phyloP scores from a whole-genome alignment of 2,888 invertebrate species.

The Calephelis perditalis region DNA sequence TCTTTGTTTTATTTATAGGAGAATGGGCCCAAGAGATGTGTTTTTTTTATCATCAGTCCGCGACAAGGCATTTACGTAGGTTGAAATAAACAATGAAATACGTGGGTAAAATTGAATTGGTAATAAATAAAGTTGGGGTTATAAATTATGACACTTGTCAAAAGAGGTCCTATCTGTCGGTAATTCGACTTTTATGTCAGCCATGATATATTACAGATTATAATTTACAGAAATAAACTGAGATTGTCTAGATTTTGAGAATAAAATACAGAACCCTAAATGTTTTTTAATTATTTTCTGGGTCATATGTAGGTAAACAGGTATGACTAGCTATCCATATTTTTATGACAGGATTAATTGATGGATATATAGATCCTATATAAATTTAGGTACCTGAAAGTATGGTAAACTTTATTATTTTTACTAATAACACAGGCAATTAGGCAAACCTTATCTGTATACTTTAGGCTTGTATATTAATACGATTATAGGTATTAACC shows the following conservation, averaged over 20 bases:
- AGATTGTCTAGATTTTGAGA: not conserved
- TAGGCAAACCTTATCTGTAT: no score
- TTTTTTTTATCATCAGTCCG: slow-evolving; percentile 49
- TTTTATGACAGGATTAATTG: no score
- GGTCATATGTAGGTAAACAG: no score
- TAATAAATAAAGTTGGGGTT: slow-evolving; percentile 73
- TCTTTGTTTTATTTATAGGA: slow-evolving; percentile 75
- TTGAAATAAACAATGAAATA: slow-evolving; percentile 61
- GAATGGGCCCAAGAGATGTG: slow-evolving; percentile 56
- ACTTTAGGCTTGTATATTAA: no score
- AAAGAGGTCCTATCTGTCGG: slow-evolving; percentile 25
- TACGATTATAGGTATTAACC: no score
- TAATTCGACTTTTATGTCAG: slow-evolving; percentile 24
- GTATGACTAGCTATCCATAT: no score
- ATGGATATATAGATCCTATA: no score
- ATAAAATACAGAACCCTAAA: not conserved
- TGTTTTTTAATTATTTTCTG: no score
- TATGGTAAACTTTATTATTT: no score
- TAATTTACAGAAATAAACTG: slow-evolving; percentile 11
- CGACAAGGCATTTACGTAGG: slow-evolving; percentile 46
- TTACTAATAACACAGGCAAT: no score
- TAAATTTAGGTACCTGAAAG: no score
- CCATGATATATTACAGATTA: slow-evolving; percentile 12
- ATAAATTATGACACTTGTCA: slow-evolving; percentile 51
- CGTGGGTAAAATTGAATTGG: slow-evolving; percentile 70